Percentiles rank a stretch among this genome's conserved stretches.
These are phyloP conservation scores for Coelinius sp. DNA, from an alignment of 2,888 invertebrate species.

Conservation along the genomic window DNA sequence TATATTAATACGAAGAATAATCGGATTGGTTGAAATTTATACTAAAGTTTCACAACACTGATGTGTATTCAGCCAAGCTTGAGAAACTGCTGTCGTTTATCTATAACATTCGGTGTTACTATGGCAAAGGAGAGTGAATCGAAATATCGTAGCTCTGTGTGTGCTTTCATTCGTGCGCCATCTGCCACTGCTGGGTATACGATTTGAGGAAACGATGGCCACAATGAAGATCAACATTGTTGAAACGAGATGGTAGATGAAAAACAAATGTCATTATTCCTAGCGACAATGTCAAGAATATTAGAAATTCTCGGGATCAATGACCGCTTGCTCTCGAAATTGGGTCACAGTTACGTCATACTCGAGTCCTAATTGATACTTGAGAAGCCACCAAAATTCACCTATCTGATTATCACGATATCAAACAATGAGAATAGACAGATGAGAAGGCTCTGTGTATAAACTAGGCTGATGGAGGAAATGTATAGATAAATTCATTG, in stretches of 20 bases:
- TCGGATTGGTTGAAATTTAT: constrained; percentile 8
- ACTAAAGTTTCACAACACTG: constrained; percentile 1
- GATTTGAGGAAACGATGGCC: neutral
- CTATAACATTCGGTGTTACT: neutral
- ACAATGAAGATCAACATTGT: neutral
- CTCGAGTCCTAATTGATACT: neutral
- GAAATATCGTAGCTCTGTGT: neutral
- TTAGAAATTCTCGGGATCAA: neutral
- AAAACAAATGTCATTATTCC: no score
- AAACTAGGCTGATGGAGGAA: neutral
- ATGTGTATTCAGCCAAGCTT: constrained; percentile 1
- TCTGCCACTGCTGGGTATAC: neutral
- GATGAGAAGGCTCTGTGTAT: neutral
- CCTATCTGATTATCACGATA: neutral
- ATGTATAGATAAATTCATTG: constrained; percentile 23
- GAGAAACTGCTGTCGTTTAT: constrained; percentile 4
- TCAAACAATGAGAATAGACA: constrained; percentile 3
- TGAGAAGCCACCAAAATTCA: neutral
- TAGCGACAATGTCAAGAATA: no score
- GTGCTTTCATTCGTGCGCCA: neutral
- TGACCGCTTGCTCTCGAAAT: neutral
- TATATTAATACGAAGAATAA: neutral
- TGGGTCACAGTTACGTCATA: neutral
- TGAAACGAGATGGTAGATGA: neutral
- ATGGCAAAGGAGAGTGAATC: neutral